phyloP scores from a whole-genome alignment of 2,888 invertebrate species.

The Sinhomidia bicolor region DNA sequence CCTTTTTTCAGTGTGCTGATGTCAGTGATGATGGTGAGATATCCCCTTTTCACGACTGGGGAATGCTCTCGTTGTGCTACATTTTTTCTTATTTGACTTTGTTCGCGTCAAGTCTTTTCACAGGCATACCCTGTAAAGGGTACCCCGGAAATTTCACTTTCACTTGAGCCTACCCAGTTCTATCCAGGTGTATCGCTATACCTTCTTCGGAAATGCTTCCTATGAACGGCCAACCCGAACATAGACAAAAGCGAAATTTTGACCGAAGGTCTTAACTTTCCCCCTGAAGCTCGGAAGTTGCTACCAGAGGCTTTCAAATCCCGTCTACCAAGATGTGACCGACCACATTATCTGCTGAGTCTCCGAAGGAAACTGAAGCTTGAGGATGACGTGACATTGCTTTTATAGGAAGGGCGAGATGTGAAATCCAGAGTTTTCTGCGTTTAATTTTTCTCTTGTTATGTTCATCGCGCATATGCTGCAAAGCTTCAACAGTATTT shows the following conservation, averaged over 20 bases:
- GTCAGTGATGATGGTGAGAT: neutral
- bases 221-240: conserved; percentile 51
- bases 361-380: conserved; percentile 71
- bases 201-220: conserved; percentile 66
- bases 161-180: conserved; percentile 28
- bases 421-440: conserved; percentile 57
- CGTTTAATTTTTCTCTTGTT: conserved; percentile 38
- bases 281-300: conserved; percentile 52
- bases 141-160: conserved; percentile 50
- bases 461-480: neutral
- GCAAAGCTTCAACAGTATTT: neutral
- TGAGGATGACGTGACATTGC: conserved; percentile 60
- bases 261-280: conserved; percentile 61
- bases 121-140: conserved; percentile 68
- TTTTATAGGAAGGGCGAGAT: conserved; percentile 72
- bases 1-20: neutral
- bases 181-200: neutral
- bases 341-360: conserved; percentile 62
- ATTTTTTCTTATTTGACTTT: conserved; percentile 54
- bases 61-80: conserved; percentile 68
- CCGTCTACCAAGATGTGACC: neutral
- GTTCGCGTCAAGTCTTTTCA: conserved; percentile 12
- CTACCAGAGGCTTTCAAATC: conserved; percentile 34
- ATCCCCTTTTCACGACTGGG: conserved; percentile 50
- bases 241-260: conserved; percentile 66